These are phyloP conservation scores for Akabosia matsudoensis DNA, from an alignment of 1,140 invertebrate genomes.

Conservation along the genomic window DNA sequence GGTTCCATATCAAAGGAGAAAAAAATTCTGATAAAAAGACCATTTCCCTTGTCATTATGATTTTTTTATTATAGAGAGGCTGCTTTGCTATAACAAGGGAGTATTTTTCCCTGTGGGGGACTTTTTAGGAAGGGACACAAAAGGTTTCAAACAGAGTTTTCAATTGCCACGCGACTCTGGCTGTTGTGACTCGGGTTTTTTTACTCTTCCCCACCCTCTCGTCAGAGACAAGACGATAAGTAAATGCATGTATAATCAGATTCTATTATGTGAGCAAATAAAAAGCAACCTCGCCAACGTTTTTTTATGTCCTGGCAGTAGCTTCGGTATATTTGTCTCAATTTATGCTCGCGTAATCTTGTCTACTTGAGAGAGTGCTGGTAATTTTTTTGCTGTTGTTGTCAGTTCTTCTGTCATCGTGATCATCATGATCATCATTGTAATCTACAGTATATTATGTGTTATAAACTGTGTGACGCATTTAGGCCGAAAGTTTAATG, in stretches of 20 bases:
- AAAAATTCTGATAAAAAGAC: slow-evolving; percentile 1
- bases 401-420: too few relatives aligned
- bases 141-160: slow-evolving; percentile 31
- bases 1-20: background rate
- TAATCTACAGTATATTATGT: too few relatives aligned
- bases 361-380: too few relatives aligned
- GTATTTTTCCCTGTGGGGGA: slow-evolving; percentile 19
- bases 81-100: background rate
- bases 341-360: too few relatives aligned
- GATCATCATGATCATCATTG: too few relatives aligned
- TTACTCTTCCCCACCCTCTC: background rate
- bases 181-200: background rate
- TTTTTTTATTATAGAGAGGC: background rate
- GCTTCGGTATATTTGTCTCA: too few relatives aligned
- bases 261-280: too few relatives aligned
- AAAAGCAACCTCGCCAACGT: too few relatives aligned
- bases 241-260: background rate
- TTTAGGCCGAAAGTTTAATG: too few relatives aligned
- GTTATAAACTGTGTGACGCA: too few relatives aligned
- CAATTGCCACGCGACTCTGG: slow-evolving; percentile 39
- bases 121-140: slow-evolving; percentile 18
- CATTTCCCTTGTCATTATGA: background rate
- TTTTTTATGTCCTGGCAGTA: too few relatives aligned
- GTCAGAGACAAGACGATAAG: background rate
- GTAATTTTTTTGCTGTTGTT: too few relatives aligned